phyloP scores from a whole-genome alignment of 2,888 invertebrate genomes.

The Sphecodes monilicornis region DNA sequence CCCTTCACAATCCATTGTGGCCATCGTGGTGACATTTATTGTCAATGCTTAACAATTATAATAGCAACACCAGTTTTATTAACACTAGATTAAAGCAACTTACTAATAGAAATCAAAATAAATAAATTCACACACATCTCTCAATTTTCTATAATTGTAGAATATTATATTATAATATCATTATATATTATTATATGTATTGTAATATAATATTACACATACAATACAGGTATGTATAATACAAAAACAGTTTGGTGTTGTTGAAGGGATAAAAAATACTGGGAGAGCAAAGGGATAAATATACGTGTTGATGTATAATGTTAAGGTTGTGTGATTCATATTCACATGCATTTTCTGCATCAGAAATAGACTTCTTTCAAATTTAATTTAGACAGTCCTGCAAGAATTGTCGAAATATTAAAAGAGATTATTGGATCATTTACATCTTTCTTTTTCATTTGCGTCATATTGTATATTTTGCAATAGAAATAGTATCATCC shows the following conservation, averaged over 20 bases:
- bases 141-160: neutral
- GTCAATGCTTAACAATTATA: neutral
- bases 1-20: too few relatives aligned
- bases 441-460: neutral
- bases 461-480: neutral
- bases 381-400: neutral
- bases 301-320: neutral
- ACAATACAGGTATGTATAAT: too few relatives aligned
- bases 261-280: neutral
- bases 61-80: neutral
- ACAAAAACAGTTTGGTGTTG: too few relatives aligned
- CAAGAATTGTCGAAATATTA: neutral
- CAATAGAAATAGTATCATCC: neutral
- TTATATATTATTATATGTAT: neutral
- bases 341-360: too few relatives aligned
- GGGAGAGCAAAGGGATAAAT: neutral
- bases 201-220: too few relatives aligned
- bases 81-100: neutral
- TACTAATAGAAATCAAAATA: neutral
- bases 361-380: too few relatives aligned
- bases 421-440: neutral
- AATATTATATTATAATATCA: neutral
- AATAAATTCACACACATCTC: neutral
- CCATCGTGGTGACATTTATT: too few relatives aligned
- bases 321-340: too few relatives aligned